phyloP scores from a whole-genome alignment of 2,888 invertebrate species.

The Cryptocephalus moraei region DNA sequence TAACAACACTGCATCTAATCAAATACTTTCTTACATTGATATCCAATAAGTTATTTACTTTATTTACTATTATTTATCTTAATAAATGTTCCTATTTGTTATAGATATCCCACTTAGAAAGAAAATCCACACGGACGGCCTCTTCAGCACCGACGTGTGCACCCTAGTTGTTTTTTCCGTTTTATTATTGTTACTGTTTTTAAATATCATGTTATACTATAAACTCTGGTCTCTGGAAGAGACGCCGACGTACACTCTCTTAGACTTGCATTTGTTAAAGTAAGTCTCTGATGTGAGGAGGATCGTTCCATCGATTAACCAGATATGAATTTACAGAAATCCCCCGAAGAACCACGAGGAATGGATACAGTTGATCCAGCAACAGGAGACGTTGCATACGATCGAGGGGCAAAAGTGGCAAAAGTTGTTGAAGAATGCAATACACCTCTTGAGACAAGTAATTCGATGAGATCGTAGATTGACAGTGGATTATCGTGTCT shows the following conservation, averaged over 20 bases:
- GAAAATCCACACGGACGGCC: conserved; percentile 28
- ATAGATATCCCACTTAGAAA: conserved; percentile 35
- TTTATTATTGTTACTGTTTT: conserved; percentile 53
- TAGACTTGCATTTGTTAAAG: conserved; percentile 45
- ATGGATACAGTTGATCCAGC: conserved; percentile 69
- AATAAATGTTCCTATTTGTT: too few species aligned
- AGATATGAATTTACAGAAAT: conserved; percentile 38
- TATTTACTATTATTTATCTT: too few species aligned
- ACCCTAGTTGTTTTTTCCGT: conserved; percentile 41
- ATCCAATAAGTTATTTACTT: too few species aligned
- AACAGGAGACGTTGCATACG: conserved; percentile 71
- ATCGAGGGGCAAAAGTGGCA: conserved; percentile 78
- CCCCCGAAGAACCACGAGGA: conserved; percentile 68
- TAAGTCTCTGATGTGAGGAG: conserved; percentile 22
- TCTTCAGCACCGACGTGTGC: conserved; percentile 27
- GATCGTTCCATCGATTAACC: not conserved
- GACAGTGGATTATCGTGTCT: not conserved
- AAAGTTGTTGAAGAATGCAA: conserved; percentile 59
- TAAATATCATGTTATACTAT: conserved; percentile 75
- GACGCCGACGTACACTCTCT: conserved; percentile 39
- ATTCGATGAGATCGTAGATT: conserved; percentile 13
- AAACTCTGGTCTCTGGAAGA: conserved; percentile 68
- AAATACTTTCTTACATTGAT: too few species aligned
- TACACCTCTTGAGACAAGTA: conserved; percentile 65
- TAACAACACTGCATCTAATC: too few species aligned